A percentile compares a stretch with the other conserved stretches of the same genome.
Conservation (phyloP, 2,113 vertebrate genomes). For the Tor tambroides region DNA sequence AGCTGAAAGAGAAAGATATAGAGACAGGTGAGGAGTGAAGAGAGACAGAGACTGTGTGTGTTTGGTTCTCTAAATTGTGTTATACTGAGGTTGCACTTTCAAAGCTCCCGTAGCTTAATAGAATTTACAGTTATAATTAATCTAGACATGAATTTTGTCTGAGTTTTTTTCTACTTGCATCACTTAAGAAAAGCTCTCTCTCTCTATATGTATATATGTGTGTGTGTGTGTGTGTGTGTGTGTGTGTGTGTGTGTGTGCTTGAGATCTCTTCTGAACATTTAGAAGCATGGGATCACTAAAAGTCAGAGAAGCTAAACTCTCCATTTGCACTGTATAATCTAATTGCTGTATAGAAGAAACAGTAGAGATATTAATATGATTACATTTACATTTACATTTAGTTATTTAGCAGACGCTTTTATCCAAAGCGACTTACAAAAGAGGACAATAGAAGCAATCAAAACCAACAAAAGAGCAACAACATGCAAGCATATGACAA, state of each 20-base stretch:
- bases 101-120: background rate
- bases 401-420: no score
- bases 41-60: background rate
- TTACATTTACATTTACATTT: no score
- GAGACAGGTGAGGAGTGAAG: background rate
- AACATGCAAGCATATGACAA: no score
- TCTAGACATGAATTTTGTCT: background rate
- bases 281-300: background rate
- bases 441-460: no score
- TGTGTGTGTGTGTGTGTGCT: no score
- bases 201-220: no score
- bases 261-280: background rate
- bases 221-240: no score
- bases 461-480: no score
- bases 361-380: background rate
- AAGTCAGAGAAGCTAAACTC: background rate
- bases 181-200: no score
- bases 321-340: background rate
- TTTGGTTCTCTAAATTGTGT: background rate
- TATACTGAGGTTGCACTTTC: background rate
- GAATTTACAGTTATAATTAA: background rate
- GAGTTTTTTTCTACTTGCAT: background rate
- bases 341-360: background rate
- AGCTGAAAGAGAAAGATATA: slow-evolving; percentile 14
- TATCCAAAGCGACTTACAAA: no score